Evolutionary conservation across 1,140 invertebrate genomes (phyloP), one percentile per base, ranked within the genome.

Genomic region (Battus philenor): DNA sequence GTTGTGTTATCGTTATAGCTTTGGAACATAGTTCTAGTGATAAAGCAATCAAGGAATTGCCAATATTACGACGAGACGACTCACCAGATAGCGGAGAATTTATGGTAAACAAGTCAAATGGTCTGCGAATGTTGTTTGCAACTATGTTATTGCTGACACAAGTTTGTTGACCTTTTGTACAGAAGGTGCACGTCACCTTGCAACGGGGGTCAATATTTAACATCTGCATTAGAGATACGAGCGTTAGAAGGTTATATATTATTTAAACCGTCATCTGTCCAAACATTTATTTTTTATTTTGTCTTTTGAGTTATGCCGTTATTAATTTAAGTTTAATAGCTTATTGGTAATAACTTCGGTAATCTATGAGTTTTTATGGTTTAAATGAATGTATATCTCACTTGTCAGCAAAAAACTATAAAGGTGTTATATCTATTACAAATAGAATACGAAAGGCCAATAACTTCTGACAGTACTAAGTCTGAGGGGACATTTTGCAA

Each of bases 141-240:
- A 26, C 34, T 41, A 27, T 16, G 4, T 17, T 9, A 41, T 41
- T 9, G 26, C 15, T 41, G n/a, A 33, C 12, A 29, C 11, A 12
- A 39, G 36, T 39, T 39, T 27, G 22, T 41, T 41, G 22, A 41
- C 38, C 38, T 41, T 41, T 29, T 26, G 8, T 29, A 41, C 9
- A 9, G 5, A 12, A 39, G 8, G 26, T 39, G 26, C 38, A 18
- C 4, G 38, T 8, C 38, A 41, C 15, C 24, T 41, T 41, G 10
- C 2, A 27, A 1, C 26, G 26, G 38, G n/a, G 26, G 22, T 29
- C 38, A 41, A 17, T 41, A 41, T 41, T 41, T 16, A 29, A 16
- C 13, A 39, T 16, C 13, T 27, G 9, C 24, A n/a, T 13, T 27
- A 41, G 38, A 29, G 16, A 41, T 29, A n/a, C n/a, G n/a, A 41